Evolutionary conservation across 2,113 vertebrate genomes (phyloP), one percentile per base, ranked within the genome.

Genomic region (Coracopsis vasa): DNA sequence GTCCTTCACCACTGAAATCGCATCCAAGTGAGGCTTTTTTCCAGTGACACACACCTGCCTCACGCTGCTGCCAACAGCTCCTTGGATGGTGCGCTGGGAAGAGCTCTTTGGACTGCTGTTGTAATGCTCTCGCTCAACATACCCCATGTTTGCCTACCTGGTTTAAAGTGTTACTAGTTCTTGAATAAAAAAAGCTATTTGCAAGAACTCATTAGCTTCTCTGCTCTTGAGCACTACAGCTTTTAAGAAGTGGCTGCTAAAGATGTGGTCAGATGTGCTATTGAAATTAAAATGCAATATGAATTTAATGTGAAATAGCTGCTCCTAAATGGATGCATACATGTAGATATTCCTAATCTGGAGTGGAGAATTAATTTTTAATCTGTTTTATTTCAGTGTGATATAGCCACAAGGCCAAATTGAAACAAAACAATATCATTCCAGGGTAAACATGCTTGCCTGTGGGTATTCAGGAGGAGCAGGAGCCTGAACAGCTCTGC

Each of bases 111-210:
- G 82, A 92, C 86, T 5, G 64, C 64, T 92, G 94, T 90, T 84
- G 96, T 74, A 94, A 96, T 31, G 88, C 69, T 78, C 47, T 90
- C 29, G 5, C 88, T 86, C 83, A 60, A 16, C 66, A 44, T 13
- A 16, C 1, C 28, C 48, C 0, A 1, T 96, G 86, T 97, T 97
- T 97, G 88, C 88, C 65, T 37, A 88, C 82, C 88, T 0, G 77
- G 92, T 94, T 96, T 96, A 94, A 96, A 94, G 51, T 92, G 77
- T 95, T 96, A 94, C 92, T 89, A 95, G 66, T 24, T 74, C 60
- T 86, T 47, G 67, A 84, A 61, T n/a, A 27, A 44, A 88, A 88
- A 72, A 47, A 84, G 31, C 51, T 54, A 6, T 71, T 91, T 91
- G 88, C 80, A 88, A 80, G 56, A 86, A 29, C n/a, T 90, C 65